Percentiles rank a stretch among this genome's conserved stretches.
Conservation (phyloP, 2,888 invertebrate species). For the Ennomos fuscantarius region DNA sequence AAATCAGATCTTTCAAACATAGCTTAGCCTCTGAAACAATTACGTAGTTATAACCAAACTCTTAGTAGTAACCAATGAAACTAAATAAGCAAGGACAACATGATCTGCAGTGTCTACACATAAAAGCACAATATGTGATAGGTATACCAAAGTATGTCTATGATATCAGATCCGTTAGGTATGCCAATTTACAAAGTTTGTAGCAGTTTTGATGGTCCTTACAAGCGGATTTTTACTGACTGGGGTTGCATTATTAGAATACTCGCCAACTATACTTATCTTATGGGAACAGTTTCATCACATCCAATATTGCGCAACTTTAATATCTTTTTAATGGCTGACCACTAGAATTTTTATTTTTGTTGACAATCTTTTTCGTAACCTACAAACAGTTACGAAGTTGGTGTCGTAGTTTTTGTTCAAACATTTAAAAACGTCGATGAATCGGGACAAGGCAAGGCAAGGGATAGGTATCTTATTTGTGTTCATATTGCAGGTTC, state of each 20-base stretch:
- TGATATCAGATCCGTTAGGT: too few species aligned
- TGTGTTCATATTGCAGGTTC: constrained; percentile 43
- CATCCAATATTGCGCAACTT: constrained; percentile 43
- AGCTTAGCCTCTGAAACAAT: too few species aligned
- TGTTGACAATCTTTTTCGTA: constrained; percentile 21
- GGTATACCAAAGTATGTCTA: too few species aligned
- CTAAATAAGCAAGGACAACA: too few species aligned
- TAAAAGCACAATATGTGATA: too few species aligned
- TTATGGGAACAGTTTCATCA: constrained; percentile 16
- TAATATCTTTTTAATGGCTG: constrained; percentile 55
- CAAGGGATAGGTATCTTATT: constrained; percentile 51
- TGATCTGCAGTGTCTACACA: too few species aligned
- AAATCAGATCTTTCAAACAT: too few species aligned
- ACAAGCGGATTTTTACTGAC: neutral
- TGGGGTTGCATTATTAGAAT: constrained; percentile 28
- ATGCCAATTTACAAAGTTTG: too few species aligned
- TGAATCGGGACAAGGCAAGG: constrained; percentile 52
- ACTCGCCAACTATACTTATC: too few species aligned
- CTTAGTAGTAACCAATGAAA: too few species aligned
- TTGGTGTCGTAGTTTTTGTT: neutral
- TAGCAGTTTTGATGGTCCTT: too few species aligned
- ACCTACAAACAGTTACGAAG: constrained; percentile 8
- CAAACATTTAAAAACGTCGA: constrained; percentile 16
- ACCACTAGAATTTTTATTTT: constrained; percentile 30
- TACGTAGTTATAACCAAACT: too few species aligned